These are phyloP conservation scores for Macrobrachium nipponense DNA, from an alignment of 1,140 invertebrate species.

Conservation along the genomic window DNA sequence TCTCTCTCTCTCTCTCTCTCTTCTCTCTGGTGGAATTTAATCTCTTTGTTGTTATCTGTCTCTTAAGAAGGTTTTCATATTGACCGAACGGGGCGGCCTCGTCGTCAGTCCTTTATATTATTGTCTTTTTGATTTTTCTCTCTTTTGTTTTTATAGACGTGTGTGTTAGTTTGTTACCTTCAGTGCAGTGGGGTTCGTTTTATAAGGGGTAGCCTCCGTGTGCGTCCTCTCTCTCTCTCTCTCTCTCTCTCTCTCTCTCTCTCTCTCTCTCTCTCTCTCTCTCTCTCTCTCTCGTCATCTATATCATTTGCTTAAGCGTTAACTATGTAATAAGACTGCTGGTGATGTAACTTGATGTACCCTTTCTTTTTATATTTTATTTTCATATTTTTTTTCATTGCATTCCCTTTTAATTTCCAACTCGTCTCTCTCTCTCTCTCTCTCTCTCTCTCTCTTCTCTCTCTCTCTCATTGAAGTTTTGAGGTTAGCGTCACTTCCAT, in stretches of 20 bases:
- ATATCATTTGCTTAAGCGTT: neutral
- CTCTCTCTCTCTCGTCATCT: constrained; percentile 9
- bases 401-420: neutral
- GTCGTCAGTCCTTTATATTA: too few species aligned
- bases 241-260: constrained; percentile 10
- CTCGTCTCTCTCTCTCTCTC: neutral
- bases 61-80: too few species aligned
- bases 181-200: too few species aligned
- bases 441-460: neutral
- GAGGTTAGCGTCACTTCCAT: neutral
- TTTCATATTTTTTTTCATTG: neutral
- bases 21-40: too few species aligned
- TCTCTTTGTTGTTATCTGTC: too few species aligned
- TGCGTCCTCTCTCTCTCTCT: too few species aligned
- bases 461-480: neutral
- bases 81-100: too few species aligned
- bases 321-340: neutral
- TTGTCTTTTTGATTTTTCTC: neutral
- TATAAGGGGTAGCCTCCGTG: too few species aligned
- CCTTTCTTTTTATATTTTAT: neutral
- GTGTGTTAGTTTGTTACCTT: too few species aligned
- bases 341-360: neutral
- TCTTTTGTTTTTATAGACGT: too few species aligned
- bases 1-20: too few species aligned
- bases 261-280: constrained; percentile 28